Base-by-base conservation (phyloP, 1,140 invertebrate genomes). In the Calliopsis andreniformis region DNA sequence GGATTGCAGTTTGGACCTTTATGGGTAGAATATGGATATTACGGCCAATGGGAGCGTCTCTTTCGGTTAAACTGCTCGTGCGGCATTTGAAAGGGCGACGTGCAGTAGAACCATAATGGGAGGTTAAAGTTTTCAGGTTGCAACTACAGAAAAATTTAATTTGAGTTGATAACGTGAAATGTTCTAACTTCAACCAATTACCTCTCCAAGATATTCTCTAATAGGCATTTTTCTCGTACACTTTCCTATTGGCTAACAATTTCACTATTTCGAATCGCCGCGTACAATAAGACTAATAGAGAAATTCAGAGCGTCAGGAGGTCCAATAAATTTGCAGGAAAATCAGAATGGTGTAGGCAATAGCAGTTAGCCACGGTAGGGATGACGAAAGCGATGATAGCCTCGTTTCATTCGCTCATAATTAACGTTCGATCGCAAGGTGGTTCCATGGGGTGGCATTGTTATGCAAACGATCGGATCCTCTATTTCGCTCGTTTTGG, bases 11-110 rank as follows among this genome's bases (percentile, higher is more conserved):
- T 0, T 28, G 14, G 5, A 45, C 70, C 51, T 73, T 73, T 67
- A 72, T 53, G 45, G 32, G 45, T 28, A 18, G 59, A 72, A 63
- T 72, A 73, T 73, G 71, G 71, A 73, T 55, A 73, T 73, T 67
- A 43, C 51, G 6, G 47, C 18, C 23, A 63, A 67, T 20, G 32
- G 39, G 20, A 18, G 39, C 10, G 39, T 16, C 14, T 28, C 66
- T 73, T n/a, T 28, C 51, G 51, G 39, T 56, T 45, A 66, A 66
- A 73, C 35, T 56, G 20, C 56, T 62, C 43, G 68, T 45, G 51
- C 4, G 39, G 28, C 35, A 35, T 55, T 67, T 5, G 62, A 66
- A 35, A 7, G 14, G 16, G 51, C 25, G 32, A 20, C 32, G 39
- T 23, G n/a, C 25, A 30, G 25, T 10, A 1, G 6, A 16, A 12